phyloP scores from a whole-genome alignment of 1,140 invertebrate species.

The Diachasma alloeum region DNA sequence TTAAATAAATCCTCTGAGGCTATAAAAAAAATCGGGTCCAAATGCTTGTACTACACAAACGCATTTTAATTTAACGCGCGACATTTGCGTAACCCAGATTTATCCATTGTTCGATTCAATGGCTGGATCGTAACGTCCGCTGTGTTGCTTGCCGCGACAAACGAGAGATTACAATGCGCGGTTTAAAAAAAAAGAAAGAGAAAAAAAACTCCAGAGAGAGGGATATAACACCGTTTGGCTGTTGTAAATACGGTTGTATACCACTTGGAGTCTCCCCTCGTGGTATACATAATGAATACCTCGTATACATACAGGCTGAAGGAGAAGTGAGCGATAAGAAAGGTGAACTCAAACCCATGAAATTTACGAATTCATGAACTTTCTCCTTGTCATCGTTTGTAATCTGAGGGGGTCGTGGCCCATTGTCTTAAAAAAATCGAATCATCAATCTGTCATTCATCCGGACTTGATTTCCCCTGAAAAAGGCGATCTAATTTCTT shows the following conservation, averaged over 20 bases:
- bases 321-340: conserved; percentile 44
- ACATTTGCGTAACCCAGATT: conserved; percentile 65
- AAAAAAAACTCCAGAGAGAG: neutral
- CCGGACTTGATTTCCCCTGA: neutral
- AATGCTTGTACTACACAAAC: conserved; percentile 29
- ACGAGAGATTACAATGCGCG: conserved; percentile 50
- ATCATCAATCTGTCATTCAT: neutral
- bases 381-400: conserved; percentile 47
- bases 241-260: conserved; percentile 6
- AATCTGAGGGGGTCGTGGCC: conserved; percentile 21
- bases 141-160: conserved; percentile 41
- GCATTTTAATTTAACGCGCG: conserved; percentile 62
- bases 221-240: neutral
- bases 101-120: conserved; percentile 64
- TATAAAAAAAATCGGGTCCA: neutral
- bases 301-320: conserved; percentile 6
- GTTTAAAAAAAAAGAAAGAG: neutral
- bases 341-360: conserved; percentile 27
- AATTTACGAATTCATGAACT: conserved; percentile 47
- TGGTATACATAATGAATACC: conserved; percentile 12
- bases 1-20: neutral
- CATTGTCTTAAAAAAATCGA: neutral
- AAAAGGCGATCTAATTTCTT: neutral
- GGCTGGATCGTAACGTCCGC: conserved; percentile 60
- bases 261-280: neutral